Base-by-base conservation (phyloP, 2,113 vertebrate species). In the Poecilia latipinna region DNA sequence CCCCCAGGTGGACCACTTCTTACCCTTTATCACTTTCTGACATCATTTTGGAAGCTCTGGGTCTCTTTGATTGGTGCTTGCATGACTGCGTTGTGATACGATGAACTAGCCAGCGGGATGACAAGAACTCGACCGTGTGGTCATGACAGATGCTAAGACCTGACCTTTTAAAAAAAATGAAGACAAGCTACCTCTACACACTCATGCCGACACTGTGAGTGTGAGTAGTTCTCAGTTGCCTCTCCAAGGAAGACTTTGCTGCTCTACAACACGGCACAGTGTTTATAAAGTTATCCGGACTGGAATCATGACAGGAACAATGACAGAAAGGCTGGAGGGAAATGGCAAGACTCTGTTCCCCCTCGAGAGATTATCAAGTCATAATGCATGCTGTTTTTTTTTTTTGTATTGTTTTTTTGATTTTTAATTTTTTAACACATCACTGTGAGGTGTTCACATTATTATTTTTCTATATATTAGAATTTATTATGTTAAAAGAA, bases 11-110 rank as follows among this genome's bases (percentile, higher is more conserved):
- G 92, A 85, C 82, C 73, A 75, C 80, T 80, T 65, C 70, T 87
- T 77, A 78, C 72, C 60, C n/a, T 74, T 68, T 74, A 39, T 66
- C 44, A 77, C 84, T 81, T 51, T 86, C 86, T 92, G 91, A 93
- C 91, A 92, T 93, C 89, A 86, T 91, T 91, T 90, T 90, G 91
- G 91, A 93, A 93, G 92, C 90, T 93, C 90, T 91, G 88, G 87
- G 86, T 93, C 91, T 87, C 75, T 90, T 89, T 88, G 90, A 88
- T 83, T 82, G 89, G 86, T 76, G 81, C 77, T 86, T 70, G 82
- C 71, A 64, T 83, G 74, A 85, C 84, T 74, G 80, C 28, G 82
- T 80, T n/a, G 76, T 79, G 79, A 80, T 80, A 77, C 73, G 28
- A 82, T 68, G 83, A 93, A 90, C 84, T 79, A 75, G 78, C 83